Conservation (phyloP, 2,113 vertebrate species). For the Cnemophilus loriae region DNA sequence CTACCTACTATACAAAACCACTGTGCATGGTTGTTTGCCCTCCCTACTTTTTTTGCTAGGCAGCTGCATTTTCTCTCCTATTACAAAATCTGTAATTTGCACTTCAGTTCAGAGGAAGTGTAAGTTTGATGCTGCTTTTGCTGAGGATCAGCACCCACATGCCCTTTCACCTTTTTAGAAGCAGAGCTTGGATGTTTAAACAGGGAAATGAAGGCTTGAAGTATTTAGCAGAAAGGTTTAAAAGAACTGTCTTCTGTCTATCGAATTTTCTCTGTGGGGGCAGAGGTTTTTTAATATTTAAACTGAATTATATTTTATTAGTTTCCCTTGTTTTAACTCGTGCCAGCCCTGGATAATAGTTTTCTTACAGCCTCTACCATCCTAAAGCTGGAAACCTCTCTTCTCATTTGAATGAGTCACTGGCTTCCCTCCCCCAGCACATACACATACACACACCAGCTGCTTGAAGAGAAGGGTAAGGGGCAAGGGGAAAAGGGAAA, state of each 20-base stretch:
- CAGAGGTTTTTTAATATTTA: not conserved
- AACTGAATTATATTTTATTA: not conserved
- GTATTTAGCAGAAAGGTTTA: not conserved
- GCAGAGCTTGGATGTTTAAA: not conserved
- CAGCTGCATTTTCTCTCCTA: not conserved
- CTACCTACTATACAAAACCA: not conserved
- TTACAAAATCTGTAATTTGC: not conserved
- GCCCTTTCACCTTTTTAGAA: not conserved
- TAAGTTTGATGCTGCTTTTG: not conserved
- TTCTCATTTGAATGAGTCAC: conserved; percentile 53
- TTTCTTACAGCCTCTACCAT: conserved; percentile 5
- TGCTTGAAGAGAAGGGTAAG: not conserved
- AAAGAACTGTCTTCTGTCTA: not conserved
- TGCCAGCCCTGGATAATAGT: not conserved
- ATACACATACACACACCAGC: not conserved
- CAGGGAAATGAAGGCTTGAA: not conserved
- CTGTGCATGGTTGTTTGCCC: not conserved
- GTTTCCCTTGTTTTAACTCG: conserved; percentile 14
- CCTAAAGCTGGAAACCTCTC: conserved; percentile 30
- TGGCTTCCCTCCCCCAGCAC: not conserved
- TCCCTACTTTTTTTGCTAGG: not conserved
- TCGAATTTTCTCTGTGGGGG: not conserved
- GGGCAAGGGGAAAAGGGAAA: not conserved
- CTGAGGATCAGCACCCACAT: not conserved
- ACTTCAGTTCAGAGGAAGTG: not conserved